Evolutionary conservation across 2,888 invertebrate species (phyloP).

Genomic region (Cistogaster globosa): DNA sequence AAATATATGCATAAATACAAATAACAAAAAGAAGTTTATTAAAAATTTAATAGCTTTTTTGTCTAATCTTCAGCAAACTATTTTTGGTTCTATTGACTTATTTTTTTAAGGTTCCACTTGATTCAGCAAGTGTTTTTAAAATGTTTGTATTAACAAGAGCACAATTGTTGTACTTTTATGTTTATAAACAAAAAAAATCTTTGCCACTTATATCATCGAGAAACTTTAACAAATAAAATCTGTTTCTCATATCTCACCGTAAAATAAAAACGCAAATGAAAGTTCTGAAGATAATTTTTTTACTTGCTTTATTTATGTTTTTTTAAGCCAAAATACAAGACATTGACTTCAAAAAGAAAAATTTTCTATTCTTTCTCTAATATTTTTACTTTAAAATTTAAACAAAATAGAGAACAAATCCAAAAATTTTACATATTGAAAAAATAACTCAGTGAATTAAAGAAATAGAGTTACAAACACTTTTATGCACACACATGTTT

Average conservation of each 20-base stretch:
- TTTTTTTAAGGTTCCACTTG: too few species aligned
- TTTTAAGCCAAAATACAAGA: background rate
- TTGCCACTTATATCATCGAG: conserved; percentile 3
- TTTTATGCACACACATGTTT: background rate
- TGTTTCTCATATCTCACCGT: background rate
- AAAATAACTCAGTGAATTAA: background rate
- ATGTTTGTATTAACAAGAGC: too few species aligned
- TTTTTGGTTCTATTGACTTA: too few species aligned
- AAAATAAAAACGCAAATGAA: conserved; percentile 27
- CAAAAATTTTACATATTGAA: background rate
- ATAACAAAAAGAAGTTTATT: too few species aligned
- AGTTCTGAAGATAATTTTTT: conserved; percentile 48
- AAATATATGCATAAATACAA: too few species aligned
- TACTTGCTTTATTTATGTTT: background rate
- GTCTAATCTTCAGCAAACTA: too few species aligned
- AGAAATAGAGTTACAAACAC: background rate
- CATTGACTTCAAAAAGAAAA: conserved; percentile 5
- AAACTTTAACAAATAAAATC: conserved; percentile 51
- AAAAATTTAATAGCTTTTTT: too few species aligned
- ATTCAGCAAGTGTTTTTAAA: too few species aligned
- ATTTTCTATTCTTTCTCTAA: background rate
- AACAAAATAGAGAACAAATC: too few species aligned
- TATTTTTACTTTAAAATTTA: conserved; percentile 9
- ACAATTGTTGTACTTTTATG: too few species aligned
- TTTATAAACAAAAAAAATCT: too few species aligned